These are phyloP conservation scores for Lamellibrachia columna DNA, from an alignment of 2,888 invertebrate genomes.

Conservation along the genomic window DNA sequence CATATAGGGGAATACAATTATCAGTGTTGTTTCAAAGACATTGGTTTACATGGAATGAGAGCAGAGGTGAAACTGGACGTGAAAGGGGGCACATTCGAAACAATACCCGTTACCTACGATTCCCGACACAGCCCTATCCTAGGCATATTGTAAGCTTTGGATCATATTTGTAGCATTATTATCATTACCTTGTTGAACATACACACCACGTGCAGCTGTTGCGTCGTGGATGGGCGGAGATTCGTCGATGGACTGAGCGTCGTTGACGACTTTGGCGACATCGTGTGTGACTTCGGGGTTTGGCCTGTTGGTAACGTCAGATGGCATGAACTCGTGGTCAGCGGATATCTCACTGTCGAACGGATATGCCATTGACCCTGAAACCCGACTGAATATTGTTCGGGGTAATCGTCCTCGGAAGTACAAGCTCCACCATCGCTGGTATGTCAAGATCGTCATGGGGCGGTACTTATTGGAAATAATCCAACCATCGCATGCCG, in stretches of 20 bases:
- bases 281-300: not conserved
- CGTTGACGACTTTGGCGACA: not conserved
- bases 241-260: not conserved
- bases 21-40: too few species aligned
- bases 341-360: constrained; percentile 13
- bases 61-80: not conserved
- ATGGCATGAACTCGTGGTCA: constrained; percentile 17
- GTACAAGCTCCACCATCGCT: not conserved
- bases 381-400: constrained; percentile 13
- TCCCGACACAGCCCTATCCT: too few species aligned
- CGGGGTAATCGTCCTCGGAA: constrained; percentile 17
- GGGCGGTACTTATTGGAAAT: constrained; percentile 19
- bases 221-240: not conserved
- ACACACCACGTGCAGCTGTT: not conserved
- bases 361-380: constrained; percentile 1
- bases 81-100: not conserved
- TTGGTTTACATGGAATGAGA: not conserved
- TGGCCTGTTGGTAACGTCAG: constrained; percentile 8
- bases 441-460: constrained; percentile 8
- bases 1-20: too few species aligned
- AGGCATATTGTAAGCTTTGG: too few species aligned
- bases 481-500: not conserved
- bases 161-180: not conserved
- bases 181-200: not conserved
- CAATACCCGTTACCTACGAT: too few species aligned